Conservation (phyloP, 2,113 vertebrate species). For the Vimba vimba region DNA sequence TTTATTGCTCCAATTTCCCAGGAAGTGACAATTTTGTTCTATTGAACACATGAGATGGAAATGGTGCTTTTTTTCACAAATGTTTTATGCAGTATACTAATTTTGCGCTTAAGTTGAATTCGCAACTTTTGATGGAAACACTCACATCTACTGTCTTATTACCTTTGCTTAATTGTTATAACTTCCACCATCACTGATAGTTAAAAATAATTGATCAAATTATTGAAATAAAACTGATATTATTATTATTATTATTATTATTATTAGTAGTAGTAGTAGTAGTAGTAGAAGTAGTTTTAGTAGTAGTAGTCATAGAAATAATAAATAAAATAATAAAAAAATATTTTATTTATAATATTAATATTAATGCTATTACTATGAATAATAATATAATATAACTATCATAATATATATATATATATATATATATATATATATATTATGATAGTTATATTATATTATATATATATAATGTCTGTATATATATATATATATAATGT, state of each 20-base stretch:
- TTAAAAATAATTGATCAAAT: background rate
- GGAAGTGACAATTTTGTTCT: no score
- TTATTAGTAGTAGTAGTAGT: background rate
- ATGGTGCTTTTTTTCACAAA: no score
- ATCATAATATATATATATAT: background rate
- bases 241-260: background rate
- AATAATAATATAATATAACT: background rate
- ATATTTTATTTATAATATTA: no score
- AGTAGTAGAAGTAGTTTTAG: background rate
- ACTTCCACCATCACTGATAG: background rate
- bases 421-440: no score
- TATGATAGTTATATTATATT: no score
- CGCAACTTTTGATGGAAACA: no score
- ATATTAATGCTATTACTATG: background rate
- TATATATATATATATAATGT: background rate
- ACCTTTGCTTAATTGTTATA: background rate
- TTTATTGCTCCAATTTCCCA: no score
- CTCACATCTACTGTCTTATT: background rate
- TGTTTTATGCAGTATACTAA: no score
- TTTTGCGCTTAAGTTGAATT: no score
- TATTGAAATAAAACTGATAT: background rate
- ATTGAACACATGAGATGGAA: no score
- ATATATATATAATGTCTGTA: no score
- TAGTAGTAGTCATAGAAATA: background rate
- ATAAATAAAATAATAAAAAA: no score